Conservation (phyloP, 2,797 vertebrate genomes). For the Chrosomus eos region DNA sequence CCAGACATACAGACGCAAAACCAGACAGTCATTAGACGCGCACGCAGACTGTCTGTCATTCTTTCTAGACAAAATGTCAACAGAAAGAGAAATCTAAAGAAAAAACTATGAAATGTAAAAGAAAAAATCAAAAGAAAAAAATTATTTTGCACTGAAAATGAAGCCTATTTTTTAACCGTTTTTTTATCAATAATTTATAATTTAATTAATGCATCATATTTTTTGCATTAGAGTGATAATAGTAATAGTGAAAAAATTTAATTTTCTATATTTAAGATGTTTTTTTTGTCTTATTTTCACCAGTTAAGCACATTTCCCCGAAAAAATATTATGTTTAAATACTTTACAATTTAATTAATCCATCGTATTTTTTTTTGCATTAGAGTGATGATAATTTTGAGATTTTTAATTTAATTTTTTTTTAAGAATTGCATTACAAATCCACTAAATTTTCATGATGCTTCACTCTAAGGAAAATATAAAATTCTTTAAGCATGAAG, state of each 20-base stretch:
- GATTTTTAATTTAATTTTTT: not conserved
- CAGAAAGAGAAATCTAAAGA: conserved; percentile 40
- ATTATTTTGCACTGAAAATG: not conserved
- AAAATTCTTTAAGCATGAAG: not conserved
- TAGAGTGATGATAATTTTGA: not conserved
- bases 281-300: not conserved
- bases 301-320: not conserved
- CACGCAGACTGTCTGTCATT: conserved; percentile 7
- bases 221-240: not conserved
- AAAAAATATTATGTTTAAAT: not conserved
- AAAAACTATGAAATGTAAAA: conserved; percentile 62
- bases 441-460: not conserved
- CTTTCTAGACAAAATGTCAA: conserved; percentile 37
- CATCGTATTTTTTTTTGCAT: not conserved
- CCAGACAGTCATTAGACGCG: conserved; percentile 49
- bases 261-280: not conserved
- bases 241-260: not conserved
- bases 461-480: not conserved
- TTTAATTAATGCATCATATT: not conserved
- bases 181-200: not conserved
- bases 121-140: conserved; percentile 34
- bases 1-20: conserved; percentile 49
- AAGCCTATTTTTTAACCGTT: not conserved
- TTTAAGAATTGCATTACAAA: not conserved
- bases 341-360: not conserved